Conservation (phyloP, 1,140 invertebrate species). For the Drosophila athabasca region DNA sequence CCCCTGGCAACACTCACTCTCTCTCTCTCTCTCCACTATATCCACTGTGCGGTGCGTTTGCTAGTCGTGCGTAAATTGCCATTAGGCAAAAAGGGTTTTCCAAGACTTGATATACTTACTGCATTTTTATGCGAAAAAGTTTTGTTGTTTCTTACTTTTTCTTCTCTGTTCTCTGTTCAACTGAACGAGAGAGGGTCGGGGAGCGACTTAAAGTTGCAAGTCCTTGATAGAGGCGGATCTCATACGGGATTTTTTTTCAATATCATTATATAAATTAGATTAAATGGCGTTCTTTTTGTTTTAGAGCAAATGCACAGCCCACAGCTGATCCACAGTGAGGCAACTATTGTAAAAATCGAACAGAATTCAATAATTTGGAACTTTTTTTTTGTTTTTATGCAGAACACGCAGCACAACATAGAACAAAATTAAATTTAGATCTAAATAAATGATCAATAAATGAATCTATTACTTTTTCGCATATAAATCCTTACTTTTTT, state of each 20-base stretch:
- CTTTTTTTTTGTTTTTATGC: no score
- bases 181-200: conserved; percentile 4
- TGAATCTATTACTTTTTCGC: no score
- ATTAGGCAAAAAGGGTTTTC: conserved; percentile 68
- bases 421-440: no score
- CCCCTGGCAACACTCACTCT: no score
- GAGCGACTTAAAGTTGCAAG: conserved; percentile 22
- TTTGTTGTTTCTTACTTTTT: conserved; percentile 33
- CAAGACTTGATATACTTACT: conserved; percentile 68
- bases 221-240: conserved; percentile 50
- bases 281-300: no score
- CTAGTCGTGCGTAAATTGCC: conserved; percentile 78
- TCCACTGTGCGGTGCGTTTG: conserved; percentile 46
- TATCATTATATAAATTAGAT: not conserved
- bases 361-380: no score
- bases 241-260: conserved; percentile 8
- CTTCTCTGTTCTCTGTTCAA: conserved; percentile 17
- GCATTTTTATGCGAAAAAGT: conserved; percentile 73
- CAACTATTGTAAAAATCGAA: no score
- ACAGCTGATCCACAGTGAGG: no score
- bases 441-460: no score
- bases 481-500: no score
- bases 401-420: no score
- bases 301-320: no score
- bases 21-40: not conserved